Conservation (phyloP, 2,113 vertebrate species). For the Penelope pileata region DNA sequence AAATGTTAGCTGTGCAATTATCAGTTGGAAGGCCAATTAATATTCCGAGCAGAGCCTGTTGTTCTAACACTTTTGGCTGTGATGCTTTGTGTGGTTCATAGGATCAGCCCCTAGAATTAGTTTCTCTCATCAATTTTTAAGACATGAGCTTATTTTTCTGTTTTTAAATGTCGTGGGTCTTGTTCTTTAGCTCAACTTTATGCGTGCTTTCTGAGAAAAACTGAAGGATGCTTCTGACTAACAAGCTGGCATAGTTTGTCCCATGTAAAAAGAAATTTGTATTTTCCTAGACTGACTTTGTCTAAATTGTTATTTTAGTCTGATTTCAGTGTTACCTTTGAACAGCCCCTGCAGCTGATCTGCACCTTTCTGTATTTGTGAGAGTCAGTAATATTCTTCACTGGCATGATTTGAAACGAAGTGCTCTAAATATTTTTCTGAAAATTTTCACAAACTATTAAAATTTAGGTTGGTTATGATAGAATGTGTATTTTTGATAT, state of each 20-base stretch:
- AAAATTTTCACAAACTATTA: neutral
- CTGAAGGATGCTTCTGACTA: neutral
- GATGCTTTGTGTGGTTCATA: neutral
- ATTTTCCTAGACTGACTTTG: neutral
- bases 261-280: neutral
- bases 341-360: neutral
- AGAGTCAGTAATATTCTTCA: neutral
- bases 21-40: slow-evolving; percentile 41
- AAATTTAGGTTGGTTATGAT: neutral
- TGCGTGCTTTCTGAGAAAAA: neutral
- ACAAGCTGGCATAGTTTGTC: neutral
- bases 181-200: neutral
- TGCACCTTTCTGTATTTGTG: neutral
- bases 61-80: neutral
- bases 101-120: neutral
- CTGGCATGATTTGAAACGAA: neutral
- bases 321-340: neutral
- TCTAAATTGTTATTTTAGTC: neutral
- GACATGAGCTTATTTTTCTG: neutral
- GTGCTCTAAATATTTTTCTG: neutral
- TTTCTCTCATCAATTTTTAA: neutral
- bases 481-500: fast-evolving
- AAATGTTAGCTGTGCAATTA: slow-evolving; percentile 52
- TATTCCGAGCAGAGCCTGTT: slow-evolving; percentile 38
- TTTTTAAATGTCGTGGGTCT: neutral